A percentile compares a stretch with the other conserved stretches of the same genome.
These are phyloP conservation scores for Sminthurides bifidus DNA, from an alignment of 1,140 invertebrate species.

Conservation along the genomic window DNA sequence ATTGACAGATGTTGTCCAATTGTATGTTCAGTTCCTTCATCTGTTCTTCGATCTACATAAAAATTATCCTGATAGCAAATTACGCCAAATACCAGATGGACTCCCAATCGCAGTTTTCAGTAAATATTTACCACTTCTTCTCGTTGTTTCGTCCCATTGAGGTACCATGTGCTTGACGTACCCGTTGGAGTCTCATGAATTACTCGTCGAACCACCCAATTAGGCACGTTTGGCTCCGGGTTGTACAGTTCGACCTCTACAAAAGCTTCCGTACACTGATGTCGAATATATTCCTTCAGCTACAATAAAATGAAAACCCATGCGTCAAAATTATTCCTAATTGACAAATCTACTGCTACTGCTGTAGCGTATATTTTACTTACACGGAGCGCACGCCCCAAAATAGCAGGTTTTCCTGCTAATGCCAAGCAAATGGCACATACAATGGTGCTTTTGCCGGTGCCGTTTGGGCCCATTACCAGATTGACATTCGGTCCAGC, in stretches of 20 bases:
- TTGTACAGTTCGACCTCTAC: constrained; percentile 68
- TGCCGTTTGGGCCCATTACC: constrained; percentile 24
- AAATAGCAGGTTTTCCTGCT: constrained; percentile 56
- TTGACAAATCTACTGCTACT: not conserved
- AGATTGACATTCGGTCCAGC: constrained; percentile 28
- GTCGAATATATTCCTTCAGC: constrained; percentile 60
- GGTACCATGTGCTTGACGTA: not conserved
- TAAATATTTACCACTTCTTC: not conserved
- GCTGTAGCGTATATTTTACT: constrained; percentile 1
- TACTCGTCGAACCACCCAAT: constrained; percentile 39
- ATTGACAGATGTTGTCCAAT: constrained; percentile 89
- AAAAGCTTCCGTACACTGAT: constrained; percentile 51
- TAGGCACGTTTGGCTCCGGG: constrained; percentile 33
- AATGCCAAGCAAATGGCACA: constrained; percentile 86
- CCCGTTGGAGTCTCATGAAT: constrained; percentile 42
- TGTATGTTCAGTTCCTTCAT: constrained; percentile 57
- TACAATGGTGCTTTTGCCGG: constrained; percentile 88
- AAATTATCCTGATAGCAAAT: not conserved
- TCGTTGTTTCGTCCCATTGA: not conserved
- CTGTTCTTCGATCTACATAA: constrained; percentile 38
- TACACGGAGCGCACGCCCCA: constrained; percentile 57
- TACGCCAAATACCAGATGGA: not conserved
- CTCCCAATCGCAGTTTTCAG: not conserved
- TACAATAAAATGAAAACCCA: constrained; percentile 26
- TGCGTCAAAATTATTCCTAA: not conserved